Evolutionary conservation across 35 echinoderm and acorn worm genomes (phyloP).

Genomic region (Eucidaris tribuloides): DNA sequence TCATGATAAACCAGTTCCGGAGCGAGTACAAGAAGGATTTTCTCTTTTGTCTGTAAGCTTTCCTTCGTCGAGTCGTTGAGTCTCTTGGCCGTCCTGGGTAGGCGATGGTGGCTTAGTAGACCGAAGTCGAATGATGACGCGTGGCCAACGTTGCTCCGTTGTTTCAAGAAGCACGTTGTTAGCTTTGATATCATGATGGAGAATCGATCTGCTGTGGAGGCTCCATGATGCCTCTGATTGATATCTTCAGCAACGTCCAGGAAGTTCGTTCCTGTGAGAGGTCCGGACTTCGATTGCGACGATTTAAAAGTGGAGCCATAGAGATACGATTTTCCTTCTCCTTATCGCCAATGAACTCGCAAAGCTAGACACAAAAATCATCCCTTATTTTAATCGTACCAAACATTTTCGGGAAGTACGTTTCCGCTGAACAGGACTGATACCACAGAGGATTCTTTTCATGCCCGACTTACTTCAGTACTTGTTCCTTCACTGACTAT

Average conservation of each 20-base stretch:
- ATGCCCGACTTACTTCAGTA: not conserved
- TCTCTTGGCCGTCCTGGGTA: not conserved
- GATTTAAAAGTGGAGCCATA: not conserved
- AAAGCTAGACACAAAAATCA: not conserved
- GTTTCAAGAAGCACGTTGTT: not conserved
- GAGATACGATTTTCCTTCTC: not conserved
- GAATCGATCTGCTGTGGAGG: not conserved
- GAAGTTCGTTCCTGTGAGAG: not conserved
- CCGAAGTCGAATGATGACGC: conserved; percentile 4
- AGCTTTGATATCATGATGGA: not conserved
- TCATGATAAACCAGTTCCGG: not conserved
- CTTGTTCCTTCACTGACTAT: not conserved
- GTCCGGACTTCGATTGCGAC: not conserved
- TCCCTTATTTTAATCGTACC: not conserved
- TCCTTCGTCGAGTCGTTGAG: not conserved
- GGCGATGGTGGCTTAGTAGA: not conserved
- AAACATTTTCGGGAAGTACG: not conserved
- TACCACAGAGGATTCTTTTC: not conserved
- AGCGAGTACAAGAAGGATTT: not conserved
- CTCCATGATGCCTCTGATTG: not conserved
- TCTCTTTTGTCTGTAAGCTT: not conserved
- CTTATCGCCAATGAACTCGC: not conserved
- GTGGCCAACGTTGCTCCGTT: not conserved
- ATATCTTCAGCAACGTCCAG: not conserved
- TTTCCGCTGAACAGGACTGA: not conserved